Conservation (phyloP, 2,797 vertebrate genomes). For the Etheostoma perlongum region DNA sequence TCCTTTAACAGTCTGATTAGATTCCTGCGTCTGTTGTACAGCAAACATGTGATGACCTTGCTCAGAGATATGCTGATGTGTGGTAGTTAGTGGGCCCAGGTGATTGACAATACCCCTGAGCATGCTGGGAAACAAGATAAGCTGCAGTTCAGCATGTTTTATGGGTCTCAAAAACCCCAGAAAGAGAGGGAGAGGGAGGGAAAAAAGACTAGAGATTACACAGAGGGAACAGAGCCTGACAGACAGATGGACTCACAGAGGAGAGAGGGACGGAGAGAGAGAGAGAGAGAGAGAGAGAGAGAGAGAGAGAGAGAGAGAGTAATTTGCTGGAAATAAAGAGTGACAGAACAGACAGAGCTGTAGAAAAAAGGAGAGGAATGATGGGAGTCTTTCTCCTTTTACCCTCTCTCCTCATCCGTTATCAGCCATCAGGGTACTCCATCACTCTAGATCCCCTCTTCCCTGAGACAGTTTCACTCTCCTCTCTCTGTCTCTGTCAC, state of each 20-base stretch:
- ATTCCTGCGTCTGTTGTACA: conserved; percentile 14
- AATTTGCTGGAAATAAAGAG: conserved; percentile 71
- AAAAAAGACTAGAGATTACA: conserved; percentile 48
- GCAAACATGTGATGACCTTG: conserved; percentile 32
- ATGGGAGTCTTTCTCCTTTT: conserved; percentile 66
- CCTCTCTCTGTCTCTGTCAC: conserved; percentile 60
- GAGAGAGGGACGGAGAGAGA: conserved; percentile 36
- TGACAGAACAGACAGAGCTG: conserved; percentile 54
- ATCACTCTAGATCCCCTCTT: conserved; percentile 73
- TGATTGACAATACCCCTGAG: conserved; percentile 72
- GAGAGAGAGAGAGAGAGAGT: conserved; percentile 39
- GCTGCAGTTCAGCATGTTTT: conserved; percentile 44
- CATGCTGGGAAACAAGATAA: conserved; percentile 77
- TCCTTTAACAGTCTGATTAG: conserved; percentile 11
- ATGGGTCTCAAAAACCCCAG: conserved; percentile 43
- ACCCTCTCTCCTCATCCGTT: conserved; percentile 59
- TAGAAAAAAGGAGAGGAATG: conserved; percentile 57
- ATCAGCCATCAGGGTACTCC: conserved; percentile 71
- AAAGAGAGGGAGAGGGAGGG: conserved; percentile 15
- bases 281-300: conserved; percentile 28
- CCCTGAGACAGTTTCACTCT: conserved; percentile 65
- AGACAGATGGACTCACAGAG: conserved; percentile 24
- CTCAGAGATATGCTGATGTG: conserved; percentile 60
- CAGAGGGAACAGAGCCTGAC: conserved; percentile 24
- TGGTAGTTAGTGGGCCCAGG: conserved; percentile 40